Conservation (phyloP, 2,113 vertebrate genomes). For the Sula dactylatra region DNA sequence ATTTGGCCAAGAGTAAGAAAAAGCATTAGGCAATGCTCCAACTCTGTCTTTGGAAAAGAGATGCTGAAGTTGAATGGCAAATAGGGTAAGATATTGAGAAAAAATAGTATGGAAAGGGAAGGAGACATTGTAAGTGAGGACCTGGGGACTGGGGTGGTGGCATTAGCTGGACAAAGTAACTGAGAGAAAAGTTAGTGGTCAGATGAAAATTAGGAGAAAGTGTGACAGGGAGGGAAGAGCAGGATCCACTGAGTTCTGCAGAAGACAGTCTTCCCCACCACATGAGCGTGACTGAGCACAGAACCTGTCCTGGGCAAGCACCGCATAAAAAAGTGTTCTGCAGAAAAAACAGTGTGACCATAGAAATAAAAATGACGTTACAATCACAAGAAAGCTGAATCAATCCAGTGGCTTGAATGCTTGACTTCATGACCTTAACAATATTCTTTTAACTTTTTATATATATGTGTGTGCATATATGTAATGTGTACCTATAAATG, state of each 20-base stretch:
- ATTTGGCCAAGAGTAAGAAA: neutral
- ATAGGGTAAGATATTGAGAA: neutral
- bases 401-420: neutral
- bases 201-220: neutral
- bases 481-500: neutral
- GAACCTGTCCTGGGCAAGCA: neutral
- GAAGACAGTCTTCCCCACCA: neutral
- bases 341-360: neutral
- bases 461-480: neutral
- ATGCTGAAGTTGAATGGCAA: neutral
- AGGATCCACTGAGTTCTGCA: neutral
- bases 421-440: neutral
- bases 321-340: neutral
- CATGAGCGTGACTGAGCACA: neutral
- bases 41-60: neutral
- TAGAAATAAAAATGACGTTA: neutral
- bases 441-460: neutral
- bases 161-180: neutral
- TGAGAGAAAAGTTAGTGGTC: neutral
- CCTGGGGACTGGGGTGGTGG: neutral
- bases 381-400: neutral
- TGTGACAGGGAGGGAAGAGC: neutral
- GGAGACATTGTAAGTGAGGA: neutral
- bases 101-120: neutral
- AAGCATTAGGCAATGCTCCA: neutral